Conservation (phyloP, 2,797 vertebrate species). For the Pteropus rufus region DNA sequence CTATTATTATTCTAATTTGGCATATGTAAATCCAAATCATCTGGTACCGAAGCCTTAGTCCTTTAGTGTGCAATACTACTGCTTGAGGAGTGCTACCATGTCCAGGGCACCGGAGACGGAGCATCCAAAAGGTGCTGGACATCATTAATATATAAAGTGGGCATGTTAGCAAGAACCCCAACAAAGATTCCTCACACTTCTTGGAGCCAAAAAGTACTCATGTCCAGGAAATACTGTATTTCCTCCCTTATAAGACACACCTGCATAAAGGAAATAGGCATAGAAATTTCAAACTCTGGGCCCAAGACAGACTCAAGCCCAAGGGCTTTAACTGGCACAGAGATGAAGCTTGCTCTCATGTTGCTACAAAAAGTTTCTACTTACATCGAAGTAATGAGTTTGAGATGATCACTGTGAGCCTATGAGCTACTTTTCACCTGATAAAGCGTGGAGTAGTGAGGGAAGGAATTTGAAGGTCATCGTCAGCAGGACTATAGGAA, state of each 20-base stretch:
- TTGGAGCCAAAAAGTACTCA: background rate
- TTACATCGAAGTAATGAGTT: background rate
- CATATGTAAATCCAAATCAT: background rate
- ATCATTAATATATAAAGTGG: background rate
- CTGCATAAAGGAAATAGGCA: background rate
- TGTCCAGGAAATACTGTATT: background rate
- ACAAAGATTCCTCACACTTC: background rate
- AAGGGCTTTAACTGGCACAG: background rate
- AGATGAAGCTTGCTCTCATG: background rate
- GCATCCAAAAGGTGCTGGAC: background rate
- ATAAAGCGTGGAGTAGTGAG: background rate
- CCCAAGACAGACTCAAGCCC: background rate
- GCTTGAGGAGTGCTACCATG: background rate
- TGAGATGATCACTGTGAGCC: background rate
- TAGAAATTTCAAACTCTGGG: background rate
- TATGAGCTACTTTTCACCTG: background rate
- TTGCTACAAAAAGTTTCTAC: background rate
- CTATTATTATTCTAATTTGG: background rate
- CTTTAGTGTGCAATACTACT: background rate
- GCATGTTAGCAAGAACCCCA: background rate
- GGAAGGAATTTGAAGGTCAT: background rate
- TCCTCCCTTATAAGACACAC: background rate
- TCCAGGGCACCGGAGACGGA: background rate
- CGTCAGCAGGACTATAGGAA: background rate
- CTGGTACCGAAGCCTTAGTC: background rate